phyloP scores from a whole-genome alignment of 2,888 invertebrate genomes.

The Apamea sordens region DNA sequence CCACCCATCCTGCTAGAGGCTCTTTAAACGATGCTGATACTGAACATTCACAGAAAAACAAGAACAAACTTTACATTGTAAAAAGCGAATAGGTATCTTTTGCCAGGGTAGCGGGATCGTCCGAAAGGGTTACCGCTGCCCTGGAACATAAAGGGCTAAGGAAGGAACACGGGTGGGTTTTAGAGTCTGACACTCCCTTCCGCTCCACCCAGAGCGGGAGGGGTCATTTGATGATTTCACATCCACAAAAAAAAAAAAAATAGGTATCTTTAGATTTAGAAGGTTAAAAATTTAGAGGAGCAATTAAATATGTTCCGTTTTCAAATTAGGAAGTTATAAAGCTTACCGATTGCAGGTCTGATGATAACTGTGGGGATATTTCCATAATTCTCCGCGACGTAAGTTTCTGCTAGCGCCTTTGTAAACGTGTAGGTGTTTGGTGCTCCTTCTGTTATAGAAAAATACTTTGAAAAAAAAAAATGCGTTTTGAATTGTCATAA shows the following conservation, averaged over 20 bases:
- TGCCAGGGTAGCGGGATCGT: no score
- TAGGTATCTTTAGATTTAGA: no score
- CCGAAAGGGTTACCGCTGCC: no score
- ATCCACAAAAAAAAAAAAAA: no score
- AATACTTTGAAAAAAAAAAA: background rate
- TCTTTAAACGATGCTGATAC: conserved; percentile 63
- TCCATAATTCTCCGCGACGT: conserved; percentile 62
- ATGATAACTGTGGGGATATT: conserved; percentile 74
- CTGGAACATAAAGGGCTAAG: no score
- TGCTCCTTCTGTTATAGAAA: conserved; percentile 63
- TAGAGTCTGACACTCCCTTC: no score
- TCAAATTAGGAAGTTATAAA: background rate
- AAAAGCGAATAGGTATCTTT: no score
- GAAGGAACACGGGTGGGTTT: no score
- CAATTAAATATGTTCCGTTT: background rate
- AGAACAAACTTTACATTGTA: background rate
- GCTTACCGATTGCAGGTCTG: conserved; percentile 78
- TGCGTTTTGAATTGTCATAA: no score
- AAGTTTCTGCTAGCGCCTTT: conserved; percentile 70
- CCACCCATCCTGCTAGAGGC: conserved; percentile 69
- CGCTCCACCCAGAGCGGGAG: no score
- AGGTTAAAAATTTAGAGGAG: no score
- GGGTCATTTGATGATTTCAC: no score
- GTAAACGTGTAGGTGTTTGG: conserved; percentile 73
- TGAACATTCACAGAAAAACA: conserved; percentile 25